Evolutionary conservation across 1,140 invertebrate genomes (phyloP).

Genomic region (Paramacrobiotus metropolitanus): DNA sequence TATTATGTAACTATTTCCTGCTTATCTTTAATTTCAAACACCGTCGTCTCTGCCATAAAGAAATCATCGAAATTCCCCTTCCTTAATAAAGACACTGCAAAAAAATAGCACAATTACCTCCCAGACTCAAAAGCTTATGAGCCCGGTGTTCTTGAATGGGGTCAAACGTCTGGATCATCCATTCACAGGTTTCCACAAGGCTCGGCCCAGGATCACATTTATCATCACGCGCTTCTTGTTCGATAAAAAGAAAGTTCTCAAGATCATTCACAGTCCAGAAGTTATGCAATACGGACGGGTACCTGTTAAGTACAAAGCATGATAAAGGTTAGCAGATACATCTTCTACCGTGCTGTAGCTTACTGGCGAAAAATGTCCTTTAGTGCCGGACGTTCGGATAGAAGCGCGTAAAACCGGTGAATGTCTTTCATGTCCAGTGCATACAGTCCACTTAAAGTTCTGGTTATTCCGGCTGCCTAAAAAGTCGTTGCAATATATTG

Average conservation of each 20-base stretch:
- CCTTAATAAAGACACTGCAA: not conserved
- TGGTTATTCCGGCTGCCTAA: no score
- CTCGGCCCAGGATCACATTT: no score
- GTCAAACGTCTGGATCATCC: constrained; percentile 22
- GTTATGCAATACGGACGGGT: not conserved
- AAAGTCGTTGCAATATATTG: no score
- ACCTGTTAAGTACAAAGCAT: constrained; percentile 7
- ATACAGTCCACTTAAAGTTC: not conserved
- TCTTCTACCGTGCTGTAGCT: no score
- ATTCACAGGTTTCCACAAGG: constrained; percentile 17
- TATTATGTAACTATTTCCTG: constrained; percentile 35
- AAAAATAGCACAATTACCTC: constrained; percentile 12
- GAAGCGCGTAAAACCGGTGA: constrained; percentile 28
- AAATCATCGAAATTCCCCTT: not conserved
- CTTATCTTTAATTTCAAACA: constrained; percentile 35
- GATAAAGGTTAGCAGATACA: constrained; percentile 5
- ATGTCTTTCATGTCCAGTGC: constrained; percentile 30
- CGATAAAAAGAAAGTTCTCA: constrained; percentile 15
- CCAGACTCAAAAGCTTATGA: constrained; percentile 14
- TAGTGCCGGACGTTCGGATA: constrained; percentile 28
- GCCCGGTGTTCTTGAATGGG: constrained; percentile 16
- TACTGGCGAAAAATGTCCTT: constrained; percentile 30
- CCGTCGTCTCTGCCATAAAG: constrained; percentile 15
- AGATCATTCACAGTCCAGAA: constrained; percentile 12
- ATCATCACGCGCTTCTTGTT: constrained; percentile 13